Evolutionary conservation across 2,797 vertebrate genomes (phyloP).

Genomic region (Brotula barbata): DNA sequence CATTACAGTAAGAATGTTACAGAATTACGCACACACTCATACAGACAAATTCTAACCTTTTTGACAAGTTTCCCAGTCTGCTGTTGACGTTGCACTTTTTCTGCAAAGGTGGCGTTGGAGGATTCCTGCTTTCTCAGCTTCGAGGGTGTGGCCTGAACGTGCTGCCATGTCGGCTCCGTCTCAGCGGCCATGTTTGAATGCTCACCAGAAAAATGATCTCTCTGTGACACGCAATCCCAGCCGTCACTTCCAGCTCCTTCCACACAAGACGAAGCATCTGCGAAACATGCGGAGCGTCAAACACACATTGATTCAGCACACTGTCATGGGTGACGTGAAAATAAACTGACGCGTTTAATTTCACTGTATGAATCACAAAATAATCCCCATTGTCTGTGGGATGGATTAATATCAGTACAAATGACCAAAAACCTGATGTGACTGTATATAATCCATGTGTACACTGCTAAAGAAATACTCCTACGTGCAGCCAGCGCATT

Average conservation of each 20-base stretch:
- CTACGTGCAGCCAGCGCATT: too few species aligned
- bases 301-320: not conserved
- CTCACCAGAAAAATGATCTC: constrained; percentile 10
- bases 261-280: not conserved
- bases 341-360: not conserved
- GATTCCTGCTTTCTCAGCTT: constrained; percentile 82
- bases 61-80: constrained; percentile 82
- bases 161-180: constrained; percentile 80
- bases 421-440: too few species aligned
- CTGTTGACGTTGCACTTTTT: constrained; percentile 60
- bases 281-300: constrained; percentile 5
- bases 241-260: constrained; percentile 78
- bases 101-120: constrained; percentile 35
- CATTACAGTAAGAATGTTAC: not conserved
- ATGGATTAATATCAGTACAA: too few species aligned
- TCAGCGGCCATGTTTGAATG: constrained; percentile 68
- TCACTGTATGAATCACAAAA: not conserved
- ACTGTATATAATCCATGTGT: too few species aligned
- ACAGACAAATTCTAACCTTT: constrained; percentile 79
- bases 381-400: too few species aligned
- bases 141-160: constrained; percentile 73
- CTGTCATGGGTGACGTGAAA: not conserved
- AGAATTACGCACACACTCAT: not conserved
- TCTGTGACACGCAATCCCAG: constrained; percentile 49
- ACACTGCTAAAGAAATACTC: too few species aligned